Percentiles rank a stretch among this genome's conserved stretches.
These are phyloP conservation scores for Toxostoma redivivum DNA, from an alignment of 2,113 vertebrate genomes.

Conservation along the genomic window DNA sequence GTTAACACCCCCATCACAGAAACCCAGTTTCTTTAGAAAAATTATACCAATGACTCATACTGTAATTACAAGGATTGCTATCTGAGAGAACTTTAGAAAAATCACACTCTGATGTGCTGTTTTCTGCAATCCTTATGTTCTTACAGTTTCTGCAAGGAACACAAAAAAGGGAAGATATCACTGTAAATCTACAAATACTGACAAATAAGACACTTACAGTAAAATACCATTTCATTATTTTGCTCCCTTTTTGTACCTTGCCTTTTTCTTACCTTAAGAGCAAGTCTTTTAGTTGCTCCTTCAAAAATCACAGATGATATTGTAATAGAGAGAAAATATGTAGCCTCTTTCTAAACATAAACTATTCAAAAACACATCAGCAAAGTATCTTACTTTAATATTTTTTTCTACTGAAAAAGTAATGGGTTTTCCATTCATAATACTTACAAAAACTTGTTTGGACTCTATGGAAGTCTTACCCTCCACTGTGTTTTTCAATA, in stretches of 20 bases:
- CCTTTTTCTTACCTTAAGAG: neutral
- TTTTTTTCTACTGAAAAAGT: neutral
- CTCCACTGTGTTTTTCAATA: slow-evolving; percentile 73
- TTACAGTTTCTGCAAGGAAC: neutral
- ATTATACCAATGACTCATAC: neutral
- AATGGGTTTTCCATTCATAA: neutral
- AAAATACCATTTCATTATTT: neutral
- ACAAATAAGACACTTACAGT: neutral
- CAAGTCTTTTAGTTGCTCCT: neutral
- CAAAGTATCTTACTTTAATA: neutral
- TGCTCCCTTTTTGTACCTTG: neutral
- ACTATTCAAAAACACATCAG: neutral
- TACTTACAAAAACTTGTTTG: slow-evolving; percentile 87
- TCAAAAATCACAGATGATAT: neutral
- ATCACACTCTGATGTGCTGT: neutral
- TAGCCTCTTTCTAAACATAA: neutral
- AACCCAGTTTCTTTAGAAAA: neutral
- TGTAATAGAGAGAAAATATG: neutral
- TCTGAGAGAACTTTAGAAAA: neutral
- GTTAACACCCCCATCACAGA: neutral
- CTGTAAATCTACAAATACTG: neutral
- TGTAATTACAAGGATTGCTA: neutral
- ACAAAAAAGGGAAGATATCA: neutral
- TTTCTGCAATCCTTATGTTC: neutral
- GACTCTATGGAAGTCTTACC: slow-evolving; percentile 78